Base-by-base conservation (phyloP, 2,888 invertebrate genomes). In the Resseliella maxima region DNA sequence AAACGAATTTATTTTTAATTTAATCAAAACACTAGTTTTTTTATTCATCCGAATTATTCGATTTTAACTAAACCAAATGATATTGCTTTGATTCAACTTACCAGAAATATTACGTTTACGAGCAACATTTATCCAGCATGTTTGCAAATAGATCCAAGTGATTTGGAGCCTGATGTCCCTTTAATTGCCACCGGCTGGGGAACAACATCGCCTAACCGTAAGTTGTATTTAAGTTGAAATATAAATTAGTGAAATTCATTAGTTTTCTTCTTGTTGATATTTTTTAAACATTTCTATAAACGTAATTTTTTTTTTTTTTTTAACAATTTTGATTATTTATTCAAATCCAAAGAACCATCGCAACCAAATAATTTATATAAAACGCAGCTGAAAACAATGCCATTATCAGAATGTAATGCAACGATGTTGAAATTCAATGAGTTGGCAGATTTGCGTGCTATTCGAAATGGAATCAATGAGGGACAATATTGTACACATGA, bases 111-210 rank as follows among this genome's bases (percentile, higher is more conserved):
- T 0, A 1, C 31, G 0, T 87, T 88, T 27, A 87, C 54, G 21
- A 35, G 81, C 0, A 59, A 50, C 27, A 86, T 89, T 27, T 87
- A 87, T 6, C 89, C 89, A 10, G 88, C 89, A 0, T 89, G 89
- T 85, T 86, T 89, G 18, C 86, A 88, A 87, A 87, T 87, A 12
- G 86, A 88, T 21, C 15, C 81, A 0, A 31, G 54, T 0, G 88
- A 89, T 86, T n/a, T 88, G 0, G 45, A 54, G n/a, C 31, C 87
- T n/a, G 54, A 41, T 12, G 21, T 83, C 36, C 83, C 24, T 18
- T 86, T 89, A 15, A 83, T 87, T n/a, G 89, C 88, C 0, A 88
- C 88, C 21, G 89, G 89, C 21, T 89, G 89, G 89, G 89, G 89
- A 8, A 50, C 83, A 15, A 87, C 86, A 18, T 86, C 87, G 46